Evolutionary conservation across 2,113 vertebrate genomes (phyloP).

Genomic region (Perognathus longimembris): DNA sequence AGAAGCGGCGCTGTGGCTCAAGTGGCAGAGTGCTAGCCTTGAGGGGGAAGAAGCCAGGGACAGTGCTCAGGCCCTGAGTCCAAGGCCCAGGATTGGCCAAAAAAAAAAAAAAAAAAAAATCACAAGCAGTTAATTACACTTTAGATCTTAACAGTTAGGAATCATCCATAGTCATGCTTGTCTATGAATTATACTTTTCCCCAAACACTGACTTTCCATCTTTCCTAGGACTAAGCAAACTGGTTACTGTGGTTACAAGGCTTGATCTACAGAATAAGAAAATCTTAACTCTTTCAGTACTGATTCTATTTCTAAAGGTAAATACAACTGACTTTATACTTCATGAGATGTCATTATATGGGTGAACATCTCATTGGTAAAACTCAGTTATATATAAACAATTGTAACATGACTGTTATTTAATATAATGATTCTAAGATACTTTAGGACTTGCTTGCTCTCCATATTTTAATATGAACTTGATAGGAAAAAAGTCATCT

Average conservation of each 20-base stretch:
- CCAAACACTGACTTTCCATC: constrained; percentile 80
- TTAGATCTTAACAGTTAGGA: constrained; percentile 58
- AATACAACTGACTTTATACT: constrained; percentile 35
- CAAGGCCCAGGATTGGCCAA: no score
- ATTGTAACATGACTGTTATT: not conserved
- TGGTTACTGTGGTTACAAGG: constrained; percentile 85
- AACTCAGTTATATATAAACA: constrained; percentile 7
- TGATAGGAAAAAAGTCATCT: constrained; percentile 5
- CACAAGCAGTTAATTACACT: constrained; percentile 75
- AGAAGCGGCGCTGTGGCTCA: no score
- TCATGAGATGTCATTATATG: not conserved
- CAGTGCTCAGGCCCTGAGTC: no score
- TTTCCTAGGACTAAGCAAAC: constrained; percentile 81
- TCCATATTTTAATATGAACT: not conserved
- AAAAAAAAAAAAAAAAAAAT: no score
- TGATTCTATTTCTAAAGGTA: constrained; percentile 49
- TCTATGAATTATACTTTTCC: constrained; percentile 73
- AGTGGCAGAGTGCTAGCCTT: no score
- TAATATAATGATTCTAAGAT: not conserved
- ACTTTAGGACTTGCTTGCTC: not conserved
- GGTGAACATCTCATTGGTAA: not conserved
- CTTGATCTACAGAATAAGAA: constrained; percentile 66
- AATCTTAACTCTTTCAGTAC: constrained; percentile 79
- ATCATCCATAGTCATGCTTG: constrained; percentile 67
- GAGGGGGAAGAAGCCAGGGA: no score